Conservation (phyloP, 2,113 vertebrate species). For the Stegastes partitus region DNA sequence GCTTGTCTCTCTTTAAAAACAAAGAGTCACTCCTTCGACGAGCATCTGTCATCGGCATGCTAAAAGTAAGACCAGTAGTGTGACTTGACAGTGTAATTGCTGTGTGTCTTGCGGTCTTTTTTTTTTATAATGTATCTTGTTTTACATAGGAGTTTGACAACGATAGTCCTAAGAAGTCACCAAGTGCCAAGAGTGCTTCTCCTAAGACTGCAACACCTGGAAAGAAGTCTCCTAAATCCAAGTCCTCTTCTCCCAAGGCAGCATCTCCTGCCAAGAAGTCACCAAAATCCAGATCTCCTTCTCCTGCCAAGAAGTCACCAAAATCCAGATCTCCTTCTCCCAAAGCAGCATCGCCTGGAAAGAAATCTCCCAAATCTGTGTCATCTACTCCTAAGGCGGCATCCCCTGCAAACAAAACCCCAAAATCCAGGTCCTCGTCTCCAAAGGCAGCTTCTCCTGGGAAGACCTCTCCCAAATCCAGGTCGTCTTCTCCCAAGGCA, state of each 20-base stretch:
- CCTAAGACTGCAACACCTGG: constrained; percentile 33
- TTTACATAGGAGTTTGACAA: constrained; percentile 36
- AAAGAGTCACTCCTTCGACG: constrained; percentile 83
- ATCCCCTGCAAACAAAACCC: constrained; percentile 24
- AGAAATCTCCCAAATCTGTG: constrained; percentile 12
- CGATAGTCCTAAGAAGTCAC: constrained; percentile 47
- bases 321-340: constrained; percentile 36
- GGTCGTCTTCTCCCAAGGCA: constrained; percentile 45
- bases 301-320: constrained; percentile 47
- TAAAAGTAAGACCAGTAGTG: constrained; percentile 77
- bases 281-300: constrained; percentile 24
- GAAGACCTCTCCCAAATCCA: constrained; percentile 42
- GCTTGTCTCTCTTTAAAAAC: constrained; percentile 65
- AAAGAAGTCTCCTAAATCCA: constrained; percentile 27
- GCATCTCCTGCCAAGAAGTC: constrained; percentile 53
- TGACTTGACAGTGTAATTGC: fast-evolving
- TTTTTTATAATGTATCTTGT: constrained; percentile 5
- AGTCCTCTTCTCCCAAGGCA: constrained; percentile 35
- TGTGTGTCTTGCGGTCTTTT: not conserved
- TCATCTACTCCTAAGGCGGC: constrained; percentile 39
- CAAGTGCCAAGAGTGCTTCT: constrained; percentile 23
- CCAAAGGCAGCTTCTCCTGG: constrained; percentile 48
- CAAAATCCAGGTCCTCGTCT: constrained; percentile 27
- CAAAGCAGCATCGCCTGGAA: constrained; percentile 35
- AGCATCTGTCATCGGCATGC: constrained; percentile 77